phyloP scores from a whole-genome alignment of 2,888 invertebrate species.

The Meghimatium bilineatum region DNA sequence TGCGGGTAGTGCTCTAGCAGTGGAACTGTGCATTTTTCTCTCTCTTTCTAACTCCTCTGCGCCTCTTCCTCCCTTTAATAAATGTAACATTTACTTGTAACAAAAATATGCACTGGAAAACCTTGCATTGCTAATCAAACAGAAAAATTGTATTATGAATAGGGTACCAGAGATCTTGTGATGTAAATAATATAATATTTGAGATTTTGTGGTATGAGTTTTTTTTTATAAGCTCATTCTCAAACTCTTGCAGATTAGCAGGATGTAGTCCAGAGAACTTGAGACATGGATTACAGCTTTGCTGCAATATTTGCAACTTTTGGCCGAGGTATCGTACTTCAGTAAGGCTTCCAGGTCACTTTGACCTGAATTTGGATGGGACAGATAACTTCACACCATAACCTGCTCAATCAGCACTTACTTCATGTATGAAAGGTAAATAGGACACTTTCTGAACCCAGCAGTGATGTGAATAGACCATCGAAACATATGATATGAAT shows the following conservation, averaged over 20 bases:
- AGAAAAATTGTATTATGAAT: neutral
- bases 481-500: neutral
- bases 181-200: neutral
- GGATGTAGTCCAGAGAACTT: no score
- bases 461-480: neutral
- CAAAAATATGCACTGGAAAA: neutral
- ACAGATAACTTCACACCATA: no score
- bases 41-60: slow-evolving; percentile 69
- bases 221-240: no score
- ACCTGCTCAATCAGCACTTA: no score
- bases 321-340: no score
- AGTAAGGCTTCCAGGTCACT: no score
- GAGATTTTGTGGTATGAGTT: neutral
- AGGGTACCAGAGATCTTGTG: neutral
- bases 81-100: neutral
- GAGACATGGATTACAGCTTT: no score
- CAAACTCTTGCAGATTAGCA: no score
- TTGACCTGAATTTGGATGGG: no score
- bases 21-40: slow-evolving; percentile 72
- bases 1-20: slow-evolving; percentile 73
- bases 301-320: no score
- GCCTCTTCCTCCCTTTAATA: slow-evolving; percentile 69
- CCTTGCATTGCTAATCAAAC: neutral
- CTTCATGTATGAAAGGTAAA: no score
- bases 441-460: no score